Base-by-base conservation (phyloP, 2,888 invertebrate species). In the Xestoiulus laeticollis region DNA sequence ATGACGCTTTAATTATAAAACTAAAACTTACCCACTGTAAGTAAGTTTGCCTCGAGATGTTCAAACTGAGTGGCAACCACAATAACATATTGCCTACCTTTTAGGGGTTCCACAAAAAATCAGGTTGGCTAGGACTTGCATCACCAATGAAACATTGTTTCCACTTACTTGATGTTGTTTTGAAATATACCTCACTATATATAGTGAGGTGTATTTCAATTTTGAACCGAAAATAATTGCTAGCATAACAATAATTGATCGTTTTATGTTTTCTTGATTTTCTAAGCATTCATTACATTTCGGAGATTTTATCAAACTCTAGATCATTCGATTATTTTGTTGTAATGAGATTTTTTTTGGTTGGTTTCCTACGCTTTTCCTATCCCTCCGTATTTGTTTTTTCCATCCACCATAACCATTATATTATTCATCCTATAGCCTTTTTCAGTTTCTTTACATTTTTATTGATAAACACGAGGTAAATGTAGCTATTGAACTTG, bases 401-500 rank as follows among this genome's bases (percentile, higher is more conserved):
- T 26, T n/a, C 68, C n/a, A n/a, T 12, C 68, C 12, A 26, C 26
- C 26, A n/a, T 68, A 26, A 68, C n/a, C n/a, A 59, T 59, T 59
- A 59, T 59, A n/a, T 59, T 59, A 59, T 59, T 59, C 6, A 59
- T 59, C n/a, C 53, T 4, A n/a, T 2, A n/a, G 1, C 8, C 1
- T 68, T 68, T 68, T 68, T 26, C 10, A 10, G 30, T 30, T 78
- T 78, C 30, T 32, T 78, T 30, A 14, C 78, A 78, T 78, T 78
- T 78, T 78, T 78, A 26, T 78, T 78, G 78, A 32, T 78, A 78
- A 59, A 78, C 26, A 26, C 78, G 78, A 78, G 78, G 78, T 78
- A 78, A 78, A 78, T 78, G 30, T 32, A 78, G 26, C 78, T 30
- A 78, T 32, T 78, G 78, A 78, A 78, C 78, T 78, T 78, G 1